These are phyloP conservation scores for Synergus laeviventris DNA, from an alignment of 2,888 invertebrate species.

Conservation along the genomic window DNA sequence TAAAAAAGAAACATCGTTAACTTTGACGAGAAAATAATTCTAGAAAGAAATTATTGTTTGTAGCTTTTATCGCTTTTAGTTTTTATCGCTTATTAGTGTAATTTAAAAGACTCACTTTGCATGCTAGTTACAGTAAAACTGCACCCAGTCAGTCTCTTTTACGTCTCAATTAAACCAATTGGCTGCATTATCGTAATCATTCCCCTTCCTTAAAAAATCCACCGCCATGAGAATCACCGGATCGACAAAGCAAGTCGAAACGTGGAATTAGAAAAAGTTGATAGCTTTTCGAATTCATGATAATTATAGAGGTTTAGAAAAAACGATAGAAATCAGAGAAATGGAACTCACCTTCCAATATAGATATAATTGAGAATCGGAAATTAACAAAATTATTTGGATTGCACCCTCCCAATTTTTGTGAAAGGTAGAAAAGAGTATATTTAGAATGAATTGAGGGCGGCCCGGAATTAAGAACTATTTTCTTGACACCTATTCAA, in stretches of 20 bases:
- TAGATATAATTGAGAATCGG: neutral
- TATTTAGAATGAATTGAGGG: neutral
- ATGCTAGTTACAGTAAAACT: constrained; percentile 27
- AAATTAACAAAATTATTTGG: neutral
- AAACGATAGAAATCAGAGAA: neutral
- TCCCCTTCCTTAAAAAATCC: neutral
- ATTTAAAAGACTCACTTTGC: constrained; percentile 9
- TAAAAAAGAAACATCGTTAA: no score
- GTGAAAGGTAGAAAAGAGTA: neutral
- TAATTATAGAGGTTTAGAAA: neutral
- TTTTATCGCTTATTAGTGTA: constrained; percentile 18
- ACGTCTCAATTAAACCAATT: constrained; percentile 35
- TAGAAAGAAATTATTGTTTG: neutral
- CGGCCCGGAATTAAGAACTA: neutral
- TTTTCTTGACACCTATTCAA: neutral
- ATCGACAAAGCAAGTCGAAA: constrained; percentile 12
- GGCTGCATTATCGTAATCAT: constrained; percentile 33
- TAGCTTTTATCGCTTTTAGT: neutral
- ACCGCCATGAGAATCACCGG: no score
- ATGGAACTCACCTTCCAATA: neutral
- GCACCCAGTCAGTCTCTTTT: constrained; percentile 31
- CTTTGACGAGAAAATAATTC: constrained; percentile 16
- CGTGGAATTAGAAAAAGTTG: neutral
- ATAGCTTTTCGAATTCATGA: neutral
- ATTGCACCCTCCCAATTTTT: neutral